These are phyloP conservation scores for Zingel zingel DNA, from an alignment of 2,113 vertebrate species.

Conservation along the genomic window DNA sequence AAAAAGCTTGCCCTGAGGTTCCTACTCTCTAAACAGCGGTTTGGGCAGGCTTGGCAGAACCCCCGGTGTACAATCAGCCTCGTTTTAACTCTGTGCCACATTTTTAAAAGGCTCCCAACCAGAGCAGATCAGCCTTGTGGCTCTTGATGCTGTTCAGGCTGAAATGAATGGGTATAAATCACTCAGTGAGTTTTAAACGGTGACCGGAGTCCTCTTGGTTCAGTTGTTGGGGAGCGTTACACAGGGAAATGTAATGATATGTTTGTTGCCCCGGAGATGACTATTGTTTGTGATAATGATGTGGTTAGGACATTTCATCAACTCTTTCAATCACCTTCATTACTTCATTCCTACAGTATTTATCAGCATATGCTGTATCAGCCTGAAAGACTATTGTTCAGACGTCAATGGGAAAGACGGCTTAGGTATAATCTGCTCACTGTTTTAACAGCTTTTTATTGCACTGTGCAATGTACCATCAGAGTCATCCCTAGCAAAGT, in stretches of 20 bases:
- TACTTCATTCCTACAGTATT: slow-evolving; percentile 30
- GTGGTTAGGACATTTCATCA: slow-evolving; percentile 42
- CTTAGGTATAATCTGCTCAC: slow-evolving; percentile 18
- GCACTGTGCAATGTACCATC: slow-evolving; percentile 5
- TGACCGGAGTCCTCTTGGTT: slow-evolving; percentile 49
- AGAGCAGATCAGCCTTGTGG: slow-evolving; percentile 52
- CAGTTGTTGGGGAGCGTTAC: slow-evolving; percentile 28
- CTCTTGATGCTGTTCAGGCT: slow-evolving; percentile 61
- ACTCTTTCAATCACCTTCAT: slow-evolving; percentile 38
- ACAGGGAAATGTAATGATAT: slow-evolving; percentile 39
- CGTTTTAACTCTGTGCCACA: slow-evolving; percentile 61
- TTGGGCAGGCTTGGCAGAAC: slow-evolving; percentile 54
- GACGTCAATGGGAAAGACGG: slow-evolving; percentile 15
- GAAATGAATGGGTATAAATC: slow-evolving; percentile 67
- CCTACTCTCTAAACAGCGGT: slow-evolving; percentile 41
- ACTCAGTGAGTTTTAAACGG: slow-evolving; percentile 40
- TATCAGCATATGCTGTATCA: slow-evolving; percentile 8
- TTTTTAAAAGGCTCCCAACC: slow-evolving; percentile 49
- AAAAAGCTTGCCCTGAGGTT: slow-evolving; percentile 18
- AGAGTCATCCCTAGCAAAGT: slow-evolving; percentile 54
- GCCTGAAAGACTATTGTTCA: slow-evolving; percentile 8
- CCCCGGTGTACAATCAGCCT: slow-evolving; percentile 38
- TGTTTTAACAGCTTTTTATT: slow-evolving; percentile 50
- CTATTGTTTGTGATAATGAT: slow-evolving; percentile 67
- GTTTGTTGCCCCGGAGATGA: slow-evolving; percentile 61